These are phyloP conservation scores for Geothlypis trichas DNA, from an alignment of 2,113 vertebrate genomes.

Conservation along the genomic window DNA sequence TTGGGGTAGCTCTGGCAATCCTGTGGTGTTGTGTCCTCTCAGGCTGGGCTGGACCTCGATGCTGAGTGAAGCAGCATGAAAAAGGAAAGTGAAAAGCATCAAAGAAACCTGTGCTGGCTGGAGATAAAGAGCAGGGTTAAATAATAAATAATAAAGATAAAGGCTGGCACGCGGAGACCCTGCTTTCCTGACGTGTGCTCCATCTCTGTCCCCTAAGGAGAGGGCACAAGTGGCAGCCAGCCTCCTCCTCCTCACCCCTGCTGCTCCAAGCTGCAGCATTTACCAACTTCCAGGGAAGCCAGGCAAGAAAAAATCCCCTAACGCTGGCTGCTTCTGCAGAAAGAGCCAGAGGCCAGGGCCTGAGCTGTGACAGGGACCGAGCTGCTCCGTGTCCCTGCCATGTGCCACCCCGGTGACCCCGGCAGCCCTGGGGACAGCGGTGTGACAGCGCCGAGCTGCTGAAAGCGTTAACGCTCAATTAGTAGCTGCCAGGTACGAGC, in stretches of 20 bases:
- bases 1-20: background rate
- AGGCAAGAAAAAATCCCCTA: background rate
- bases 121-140: too few relatives aligned
- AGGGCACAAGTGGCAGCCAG: background rate
- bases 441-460: background rate
- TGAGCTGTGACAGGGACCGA: background rate
- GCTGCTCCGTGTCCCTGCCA: background rate
- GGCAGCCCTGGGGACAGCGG: background rate
- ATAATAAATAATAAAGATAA: too few relatives aligned
- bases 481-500: conserved; percentile 64
- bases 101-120: background rate
- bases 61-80: accelerated
- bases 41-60: background rate
- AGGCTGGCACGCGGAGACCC: background rate
- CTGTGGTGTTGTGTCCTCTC: accelerated
- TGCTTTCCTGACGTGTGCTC: background rate
- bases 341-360: background rate
- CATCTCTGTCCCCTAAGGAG: background rate
- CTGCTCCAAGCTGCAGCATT: background rate
- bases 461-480: conserved; percentile 45
- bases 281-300: background rate
- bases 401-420: background rate
- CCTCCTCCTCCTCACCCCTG: background rate
- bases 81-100: background rate
- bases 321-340: background rate